Conservation (phyloP, 2,888 invertebrate species). For the Eupithecia insigniata region DNA sequence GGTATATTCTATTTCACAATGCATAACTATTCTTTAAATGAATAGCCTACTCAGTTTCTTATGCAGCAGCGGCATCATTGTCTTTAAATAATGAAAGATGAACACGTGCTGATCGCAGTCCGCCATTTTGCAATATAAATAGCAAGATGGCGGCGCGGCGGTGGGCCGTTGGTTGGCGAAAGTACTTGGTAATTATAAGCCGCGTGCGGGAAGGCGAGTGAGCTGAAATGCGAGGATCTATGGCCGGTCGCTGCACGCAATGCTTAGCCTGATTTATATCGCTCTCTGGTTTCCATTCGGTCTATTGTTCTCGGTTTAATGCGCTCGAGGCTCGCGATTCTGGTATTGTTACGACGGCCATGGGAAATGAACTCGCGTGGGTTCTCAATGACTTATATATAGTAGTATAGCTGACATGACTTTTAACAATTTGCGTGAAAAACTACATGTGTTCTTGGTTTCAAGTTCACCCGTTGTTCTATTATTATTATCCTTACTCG, state of each 20-base stretch:
- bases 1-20: neutral
- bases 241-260: conserved; percentile 77
- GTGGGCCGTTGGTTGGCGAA: conserved; percentile 77
- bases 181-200: conserved; percentile 82
- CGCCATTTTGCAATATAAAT: conserved; percentile 83
- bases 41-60: conserved; percentile 46
- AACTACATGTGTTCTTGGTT: conserved; percentile 46
- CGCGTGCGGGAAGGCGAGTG: conserved; percentile 71
- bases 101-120: conserved; percentile 72
- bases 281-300: conserved; percentile 78
- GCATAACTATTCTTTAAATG: conserved; percentile 21
- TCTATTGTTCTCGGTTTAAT: conserved; percentile 79
- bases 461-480: conserved; percentile 56
- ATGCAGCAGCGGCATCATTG: conserved; percentile 52
- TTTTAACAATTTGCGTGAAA: conserved; percentile 45
- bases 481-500: neutral
- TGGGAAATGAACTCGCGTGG: conserved; percentile 69
- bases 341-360: conserved; percentile 77
- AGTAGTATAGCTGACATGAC: conserved; percentile 56
- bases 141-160: conserved; percentile 76
- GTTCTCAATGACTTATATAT: conserved; percentile 64
- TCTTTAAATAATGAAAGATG: conserved; percentile 69
- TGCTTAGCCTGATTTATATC: conserved; percentile 81
- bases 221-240: conserved; percentile 78
- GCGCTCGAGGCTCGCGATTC: conserved; percentile 67